Percentiles rank a stretch among this genome's conserved stretches.
phyloP scores from a whole-genome alignment of 2,888 invertebrate species.

The Stenichneumon culpator region DNA sequence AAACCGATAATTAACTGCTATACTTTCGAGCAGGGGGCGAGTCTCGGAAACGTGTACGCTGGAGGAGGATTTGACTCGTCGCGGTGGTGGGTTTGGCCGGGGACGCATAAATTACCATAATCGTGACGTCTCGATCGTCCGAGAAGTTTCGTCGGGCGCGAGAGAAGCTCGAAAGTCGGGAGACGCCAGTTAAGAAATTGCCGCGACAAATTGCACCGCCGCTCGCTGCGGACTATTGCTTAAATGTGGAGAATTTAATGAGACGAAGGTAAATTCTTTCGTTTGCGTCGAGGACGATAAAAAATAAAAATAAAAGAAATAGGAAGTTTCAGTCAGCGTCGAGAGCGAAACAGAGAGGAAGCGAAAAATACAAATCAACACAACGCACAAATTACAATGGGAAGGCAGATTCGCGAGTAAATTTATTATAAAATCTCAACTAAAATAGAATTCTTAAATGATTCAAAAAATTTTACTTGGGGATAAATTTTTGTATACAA shows the following conservation, averaged over 20 bases:
- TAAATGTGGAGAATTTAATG: conserved; percentile 38
- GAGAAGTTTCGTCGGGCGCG: conserved; percentile 13
- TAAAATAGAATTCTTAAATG: background rate
- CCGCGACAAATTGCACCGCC: conserved; percentile 52
- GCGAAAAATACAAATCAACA: conserved; percentile 12
- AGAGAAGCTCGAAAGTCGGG: conserved; percentile 3
- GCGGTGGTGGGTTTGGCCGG: conserved; percentile 18
- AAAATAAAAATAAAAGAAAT: background rate
- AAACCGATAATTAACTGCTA: conserved; percentile 30
- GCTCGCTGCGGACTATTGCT: conserved; percentile 36
- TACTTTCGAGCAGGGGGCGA: background rate
- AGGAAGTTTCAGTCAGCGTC: background rate
- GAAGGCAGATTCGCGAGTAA: background rate
- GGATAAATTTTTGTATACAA: background rate
- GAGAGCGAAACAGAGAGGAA: background rate
- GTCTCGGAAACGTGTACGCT: background rate
- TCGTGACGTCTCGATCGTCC: conserved; percentile 60
- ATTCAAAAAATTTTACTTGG: background rate
- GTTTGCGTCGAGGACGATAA: conserved; percentile 9
- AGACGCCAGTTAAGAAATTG: conserved; percentile 1
- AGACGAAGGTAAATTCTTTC: conserved; percentile 34
- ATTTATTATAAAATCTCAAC: background rate
- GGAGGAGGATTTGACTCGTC: background rate
- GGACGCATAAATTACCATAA: conserved; percentile 71
- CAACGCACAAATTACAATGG: background rate